Evolutionary conservation across 2,797 vertebrate genomes (phyloP), one percentile per base, ranked within the genome.

Genomic region (Harpia harpyja): DNA sequence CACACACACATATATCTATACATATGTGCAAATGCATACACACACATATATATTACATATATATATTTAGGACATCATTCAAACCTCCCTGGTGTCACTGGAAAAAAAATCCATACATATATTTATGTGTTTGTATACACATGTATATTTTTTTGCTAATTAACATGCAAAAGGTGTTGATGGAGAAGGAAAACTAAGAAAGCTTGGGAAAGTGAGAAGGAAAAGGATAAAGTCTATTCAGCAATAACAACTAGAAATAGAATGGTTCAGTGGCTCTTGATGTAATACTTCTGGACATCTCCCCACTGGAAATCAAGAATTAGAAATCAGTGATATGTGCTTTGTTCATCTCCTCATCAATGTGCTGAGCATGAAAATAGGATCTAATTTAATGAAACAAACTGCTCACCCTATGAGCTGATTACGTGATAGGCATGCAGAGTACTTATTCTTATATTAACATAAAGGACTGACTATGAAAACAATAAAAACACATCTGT

Each of bases 331-430:
- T 72, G 75, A 49, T 83, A 61, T 61, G 37, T 78, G 15, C 41
- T 85, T 89, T 93, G 64, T 89, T 97, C 82, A 89, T 91, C 46
- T 83, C 16, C 84, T 93, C 72, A 85, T 95, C 78, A 75, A 14
- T 89, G 68, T 94, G 39, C 85, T 92, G 75, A 94, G 32, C 81
- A 85, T 91, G 86, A 91, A 95, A 91, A 83, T 14, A 49, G 18
- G 35, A 80, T 75, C 33, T 85, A 88, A 94, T 89, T 61, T 92
- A 80, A 94, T 85, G 85, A 84, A 87, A 89, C 41, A 73, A 95
- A 84, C 51, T 32, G 37, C 53, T 80, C 33, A 69, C 44, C 48
- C 68, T 85, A 18, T 51, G 75, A 93, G 60, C 11, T 46, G 37
- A 80, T 92, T 88, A 85, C 25, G 77, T 37, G 48, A 69, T 94